These are phyloP conservation scores for Schizopygopsis pylzovi DNA, from an alignment of 2,797 vertebrate species.

Conservation along the genomic window DNA sequence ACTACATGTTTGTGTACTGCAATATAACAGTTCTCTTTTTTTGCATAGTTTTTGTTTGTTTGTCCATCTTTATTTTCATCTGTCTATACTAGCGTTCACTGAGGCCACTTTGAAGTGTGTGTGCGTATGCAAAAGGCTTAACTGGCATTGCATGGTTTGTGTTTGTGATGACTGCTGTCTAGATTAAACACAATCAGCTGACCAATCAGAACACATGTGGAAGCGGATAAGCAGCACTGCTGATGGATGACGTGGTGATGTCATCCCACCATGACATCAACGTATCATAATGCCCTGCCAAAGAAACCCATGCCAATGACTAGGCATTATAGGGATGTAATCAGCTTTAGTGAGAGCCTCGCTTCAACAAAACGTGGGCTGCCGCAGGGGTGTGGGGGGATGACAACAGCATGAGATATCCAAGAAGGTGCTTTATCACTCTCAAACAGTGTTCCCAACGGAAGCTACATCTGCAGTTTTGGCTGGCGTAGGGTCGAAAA, in stretches of 20 bases:
- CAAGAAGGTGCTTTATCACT: constrained; percentile 32
- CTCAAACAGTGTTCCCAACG: not conserved
- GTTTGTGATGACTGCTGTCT: constrained; percentile 22
- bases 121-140: not conserved
- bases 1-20: not conserved
- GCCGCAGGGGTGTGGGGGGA: constrained; percentile 13
- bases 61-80: not conserved
- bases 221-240: constrained; percentile 33
- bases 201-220: constrained; percentile 4
- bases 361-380: constrained; percentile 9
- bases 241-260: constrained; percentile 38
- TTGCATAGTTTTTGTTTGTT: constrained; percentile 37
- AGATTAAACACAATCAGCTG: constrained; percentile 31
- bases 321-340: constrained; percentile 51
- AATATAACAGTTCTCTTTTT: not conserved
- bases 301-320: constrained; percentile 24
- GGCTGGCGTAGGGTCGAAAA: not conserved
- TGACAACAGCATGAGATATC: constrained; percentile 53
- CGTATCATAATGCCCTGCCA: not conserved
- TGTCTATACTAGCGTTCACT: not conserved
- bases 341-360: constrained; percentile 36
- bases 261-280: constrained; percentile 57
- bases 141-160: not conserved
- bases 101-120: not conserved
- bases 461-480: constrained; percentile 1